Evolutionary conservation across 2,113 vertebrate genomes (phyloP), one percentile per base, ranked within the genome.

Genomic region (Melanocharis versteri): DNA sequence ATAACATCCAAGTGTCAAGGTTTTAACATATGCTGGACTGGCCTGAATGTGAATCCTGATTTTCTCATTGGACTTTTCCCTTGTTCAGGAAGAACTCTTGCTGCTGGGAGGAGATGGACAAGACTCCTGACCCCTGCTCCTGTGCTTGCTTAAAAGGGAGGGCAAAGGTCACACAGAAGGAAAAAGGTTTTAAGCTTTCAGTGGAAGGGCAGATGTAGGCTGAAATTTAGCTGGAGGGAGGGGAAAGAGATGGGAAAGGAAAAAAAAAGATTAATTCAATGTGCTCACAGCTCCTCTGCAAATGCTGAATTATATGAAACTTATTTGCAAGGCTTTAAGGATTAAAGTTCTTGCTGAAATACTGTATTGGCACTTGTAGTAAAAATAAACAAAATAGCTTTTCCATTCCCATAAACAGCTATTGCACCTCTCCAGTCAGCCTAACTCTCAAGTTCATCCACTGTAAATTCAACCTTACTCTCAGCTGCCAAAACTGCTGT

Each of bases 221-320:
- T 87, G 92, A 77, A 91, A 86, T 90, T 91, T 64, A 79, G 81
- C 62, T 83, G 69, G n/a, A 94, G 24, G 48, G 31, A 84, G 50
- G n/a, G 33, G 71, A 51, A 87, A 73, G 18, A 83, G 27, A 83
- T 0, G 2, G 26, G 42, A 58, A 61, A 21, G 26, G 14, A 54
- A 37, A 39, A 64, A 60, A 40, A 30, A 64, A 15, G 13, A 54
- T 65, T 48, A 51, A 39, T 14, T 82, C 33, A 33, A 0, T 60
- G 57, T 47, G 30, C 33, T 85, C 50, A 66, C 39, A 93, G n/a
- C n/a, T 65, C 16, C 77, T 68, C n/a, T 72, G 37, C 26, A 69
- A 73, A 71, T 10, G 30, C 28, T 65, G 45, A 72, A 11, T 50
- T 81, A 24, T 15, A 81, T 60, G 54, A 66, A 87, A 84, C 17